Evolutionary conservation across 1,140 invertebrate species (phyloP).

Genomic region (Camponotus floridanus): DNA sequence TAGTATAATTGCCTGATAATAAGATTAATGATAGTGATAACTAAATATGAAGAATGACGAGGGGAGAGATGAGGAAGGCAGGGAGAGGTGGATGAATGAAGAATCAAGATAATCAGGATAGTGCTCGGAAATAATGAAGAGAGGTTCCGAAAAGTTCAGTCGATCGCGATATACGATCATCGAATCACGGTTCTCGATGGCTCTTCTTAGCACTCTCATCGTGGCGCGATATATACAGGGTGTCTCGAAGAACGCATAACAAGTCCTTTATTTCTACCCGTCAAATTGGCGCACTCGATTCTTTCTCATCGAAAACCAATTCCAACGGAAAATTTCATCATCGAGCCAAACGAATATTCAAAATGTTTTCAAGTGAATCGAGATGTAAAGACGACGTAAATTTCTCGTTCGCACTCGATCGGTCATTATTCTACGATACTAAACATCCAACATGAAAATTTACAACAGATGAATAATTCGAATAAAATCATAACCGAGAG

Average conservation of each 20-base stretch:
- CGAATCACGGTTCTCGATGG: slow-evolving; percentile 35
- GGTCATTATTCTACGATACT: background rate
- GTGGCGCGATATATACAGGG: slow-evolving; percentile 13
- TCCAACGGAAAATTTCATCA: background rate
- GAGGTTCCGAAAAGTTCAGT: slow-evolving; percentile 48
- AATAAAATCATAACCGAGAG: background rate
- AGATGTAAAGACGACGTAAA: background rate
- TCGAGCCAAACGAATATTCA: background rate
- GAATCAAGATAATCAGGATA: slow-evolving; percentile 26
- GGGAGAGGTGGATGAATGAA: background rate
- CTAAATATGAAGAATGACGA: slow-evolving; percentile 70
- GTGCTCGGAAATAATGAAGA: slow-evolving; percentile 31
- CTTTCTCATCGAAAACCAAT: background rate
- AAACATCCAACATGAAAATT: background rate
- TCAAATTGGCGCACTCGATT: background rate
- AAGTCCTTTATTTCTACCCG: background rate
- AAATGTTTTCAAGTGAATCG: background rate
- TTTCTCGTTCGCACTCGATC: background rate
- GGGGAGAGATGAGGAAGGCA: slow-evolving; percentile 3
- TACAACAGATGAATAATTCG: background rate
- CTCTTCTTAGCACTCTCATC: slow-evolving; percentile 8
- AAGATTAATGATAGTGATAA: slow-evolving; percentile 71
- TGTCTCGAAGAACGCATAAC: background rate
- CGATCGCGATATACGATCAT: slow-evolving; percentile 37
- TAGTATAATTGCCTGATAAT: slow-evolving; percentile 70